Conservation (phyloP, 2,113 vertebrate species). For the Mastomys natalensis region DNA sequence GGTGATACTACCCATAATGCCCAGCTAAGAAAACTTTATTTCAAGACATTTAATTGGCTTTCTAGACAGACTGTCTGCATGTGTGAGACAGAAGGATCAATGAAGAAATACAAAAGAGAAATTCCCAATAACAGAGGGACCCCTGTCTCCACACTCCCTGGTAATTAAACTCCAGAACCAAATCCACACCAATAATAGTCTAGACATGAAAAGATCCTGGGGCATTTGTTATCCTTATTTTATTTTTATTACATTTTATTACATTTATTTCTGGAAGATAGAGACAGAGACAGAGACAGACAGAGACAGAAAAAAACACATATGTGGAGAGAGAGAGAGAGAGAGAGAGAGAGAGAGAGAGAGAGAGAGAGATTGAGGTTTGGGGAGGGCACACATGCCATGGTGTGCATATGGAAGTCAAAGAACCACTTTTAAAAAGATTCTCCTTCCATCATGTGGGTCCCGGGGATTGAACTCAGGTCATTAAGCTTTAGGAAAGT, state of each 20-base stretch:
- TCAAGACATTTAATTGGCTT: neutral
- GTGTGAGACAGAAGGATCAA: neutral
- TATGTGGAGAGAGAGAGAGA: no score
- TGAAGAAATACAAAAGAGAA: rapidly evolving
- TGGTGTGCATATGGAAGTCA: neutral
- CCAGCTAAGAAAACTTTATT: neutral
- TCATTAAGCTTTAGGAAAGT: neutral
- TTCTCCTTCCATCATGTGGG: neutral
- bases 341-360: no score
- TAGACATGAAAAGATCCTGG: neutral
- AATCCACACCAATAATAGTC: neutral
- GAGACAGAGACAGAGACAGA: neutral
- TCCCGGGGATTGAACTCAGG: neutral
- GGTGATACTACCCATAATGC: neutral
- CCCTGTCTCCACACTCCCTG: neutral
- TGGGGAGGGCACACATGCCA: neutral
- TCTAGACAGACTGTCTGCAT: neutral
- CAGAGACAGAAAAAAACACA: neutral
- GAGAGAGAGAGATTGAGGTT: neutral
- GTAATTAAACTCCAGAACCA: neutral
- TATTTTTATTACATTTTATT: neutral
- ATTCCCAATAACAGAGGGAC: neutral
- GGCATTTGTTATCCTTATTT: neutral
- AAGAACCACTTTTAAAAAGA: neutral
- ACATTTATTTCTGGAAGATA: neutral